Percentiles rank a stretch among this genome's conserved stretches.
These are phyloP conservation scores for Holothuria scabra DNA, from an alignment of 53 echinoderm and acorn worm species.

Conservation along the genomic window DNA sequence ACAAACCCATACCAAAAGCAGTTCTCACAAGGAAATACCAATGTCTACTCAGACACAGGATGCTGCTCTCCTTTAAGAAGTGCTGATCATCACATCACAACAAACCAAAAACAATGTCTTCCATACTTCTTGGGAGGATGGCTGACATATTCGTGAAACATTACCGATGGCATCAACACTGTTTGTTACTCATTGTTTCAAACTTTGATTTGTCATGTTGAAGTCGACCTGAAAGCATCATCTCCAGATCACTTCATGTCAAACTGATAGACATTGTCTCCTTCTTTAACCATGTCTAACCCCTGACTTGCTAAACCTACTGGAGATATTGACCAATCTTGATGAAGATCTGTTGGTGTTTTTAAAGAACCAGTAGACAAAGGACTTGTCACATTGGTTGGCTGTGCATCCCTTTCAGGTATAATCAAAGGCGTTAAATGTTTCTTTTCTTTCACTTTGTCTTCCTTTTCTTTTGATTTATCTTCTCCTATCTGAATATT, in stretches of 20 bases:
- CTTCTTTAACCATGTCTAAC: conserved; percentile 7
- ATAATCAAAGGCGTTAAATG: conserved; percentile 16
- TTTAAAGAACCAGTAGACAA: conserved; percentile 30
- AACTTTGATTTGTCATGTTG: too few species aligned
- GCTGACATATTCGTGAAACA: too few species aligned
- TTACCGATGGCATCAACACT: too few species aligned
- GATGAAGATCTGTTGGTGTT: conserved; percentile 38
- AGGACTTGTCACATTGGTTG: conserved; percentile 9
- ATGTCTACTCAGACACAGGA: too few species aligned
- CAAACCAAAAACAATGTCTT: too few species aligned
- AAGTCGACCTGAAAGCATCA: too few species aligned
- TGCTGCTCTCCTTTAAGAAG: too few species aligned
- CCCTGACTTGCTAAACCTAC: not conserved
- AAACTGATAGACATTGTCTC: conserved; percentile 5
- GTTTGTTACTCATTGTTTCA: too few species aligned
- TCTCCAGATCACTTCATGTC: not conserved
- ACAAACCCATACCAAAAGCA: too few species aligned
- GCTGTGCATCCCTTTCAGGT: conserved; percentile 5
- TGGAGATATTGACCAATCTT: conserved; percentile 32
- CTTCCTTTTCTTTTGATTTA: not conserved
- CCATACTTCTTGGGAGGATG: too few species aligned
- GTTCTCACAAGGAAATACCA: too few species aligned
- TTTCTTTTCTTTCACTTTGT: not conserved
- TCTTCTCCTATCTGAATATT: not conserved
- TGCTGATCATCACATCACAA: too few species aligned